Base-by-base conservation (phyloP, 2,797 vertebrate species). In the Channa striata region DNA sequence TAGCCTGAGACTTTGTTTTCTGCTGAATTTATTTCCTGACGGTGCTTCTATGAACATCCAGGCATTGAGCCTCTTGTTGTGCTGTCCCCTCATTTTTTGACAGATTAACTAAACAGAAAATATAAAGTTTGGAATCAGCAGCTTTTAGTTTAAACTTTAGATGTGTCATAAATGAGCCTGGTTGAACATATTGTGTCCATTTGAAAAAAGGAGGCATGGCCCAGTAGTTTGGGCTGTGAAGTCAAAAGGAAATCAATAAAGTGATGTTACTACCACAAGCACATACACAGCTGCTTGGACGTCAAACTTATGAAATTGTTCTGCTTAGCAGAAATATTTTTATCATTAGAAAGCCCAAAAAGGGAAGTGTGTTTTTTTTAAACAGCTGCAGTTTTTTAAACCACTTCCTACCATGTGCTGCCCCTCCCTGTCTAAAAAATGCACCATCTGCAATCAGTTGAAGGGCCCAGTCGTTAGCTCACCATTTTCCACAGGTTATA, bases 401-500 rank as follows among this genome's bases (percentile, higher is more conserved):
- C 50, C 74, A 43, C 59, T 44, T 12, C 2, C 39, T 48, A 7
- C 54, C 64, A 65, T 16, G 37, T 75, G 47, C 58, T 11, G 30
- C 59, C 52, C 47, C 65, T 74, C 75, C 48, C 68, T 59, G 46
- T 75, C 56, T 58, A 56, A 39, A 54, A 62, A 72, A 43, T 57
- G 64, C 68, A 44, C 65, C 36, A 44, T 78, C 39, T 30, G 59
- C 57, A 72, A 34, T 84, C 66, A 59, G 71, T 74, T 58, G n/a
- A 79, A 62, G 8, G 21, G 34, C 65, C 69, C 62, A 72, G 60
- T 78, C 81, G 74, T 78, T 60, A 77, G 44, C 59, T 37, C 54
- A 3, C 13, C n/a, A 17, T 77, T 86, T 85, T 84, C 84, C 86
- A 91, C 89, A 93, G 90, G 91, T 92, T 84, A 68, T 19, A 72